phyloP scores from a whole-genome alignment of 2,888 invertebrate species.

The Oligia fasciuncula region DNA sequence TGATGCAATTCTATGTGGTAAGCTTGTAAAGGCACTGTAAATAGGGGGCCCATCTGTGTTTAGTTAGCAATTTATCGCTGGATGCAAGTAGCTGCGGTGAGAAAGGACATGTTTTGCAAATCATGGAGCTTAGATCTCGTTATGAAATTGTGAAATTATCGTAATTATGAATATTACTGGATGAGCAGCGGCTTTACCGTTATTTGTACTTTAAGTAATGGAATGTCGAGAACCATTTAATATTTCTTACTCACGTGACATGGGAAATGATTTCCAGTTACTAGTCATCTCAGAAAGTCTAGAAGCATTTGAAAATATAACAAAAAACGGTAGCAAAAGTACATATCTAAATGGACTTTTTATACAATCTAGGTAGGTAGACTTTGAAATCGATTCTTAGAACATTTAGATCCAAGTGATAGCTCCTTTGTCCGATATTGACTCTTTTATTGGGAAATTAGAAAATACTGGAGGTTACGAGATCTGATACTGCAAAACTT shows the following conservation, averaged over 20 bases:
- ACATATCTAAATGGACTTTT: conserved; percentile 11
- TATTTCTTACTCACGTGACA: neutral
- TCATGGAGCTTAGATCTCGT: conserved; percentile 25
- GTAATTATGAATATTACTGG: conserved; percentile 34
- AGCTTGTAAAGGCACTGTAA: conserved; percentile 44
- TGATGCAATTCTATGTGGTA: conserved; percentile 60
- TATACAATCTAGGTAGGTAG: conserved; percentile 16
- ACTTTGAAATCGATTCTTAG: conserved; percentile 26
- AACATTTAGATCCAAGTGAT: conserved; percentile 8
- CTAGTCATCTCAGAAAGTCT: neutral
- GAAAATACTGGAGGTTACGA: conserved; percentile 7
- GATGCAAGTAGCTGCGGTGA: conserved; percentile 15
- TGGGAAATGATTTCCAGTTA: neutral
- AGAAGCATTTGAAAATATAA: neutral
- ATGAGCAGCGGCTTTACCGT: conserved; percentile 4
- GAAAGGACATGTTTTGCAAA: conserved; percentile 44
- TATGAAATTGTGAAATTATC: conserved; percentile 34
- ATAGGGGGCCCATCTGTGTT: conserved; percentile 48
- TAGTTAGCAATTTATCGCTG: conserved; percentile 45
- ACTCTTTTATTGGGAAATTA: conserved; percentile 20
- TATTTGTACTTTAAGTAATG: neutral
- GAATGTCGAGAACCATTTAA: neutral
- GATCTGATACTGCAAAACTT: neutral
- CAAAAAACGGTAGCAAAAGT: conserved; percentile 28
- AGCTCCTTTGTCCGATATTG: conserved; percentile 7